Percentiles rank a stretch among this genome's conserved stretches.
Evolutionary conservation across 1,140 invertebrate genomes (phyloP).

Genomic region (Laupala kohalensis): DNA sequence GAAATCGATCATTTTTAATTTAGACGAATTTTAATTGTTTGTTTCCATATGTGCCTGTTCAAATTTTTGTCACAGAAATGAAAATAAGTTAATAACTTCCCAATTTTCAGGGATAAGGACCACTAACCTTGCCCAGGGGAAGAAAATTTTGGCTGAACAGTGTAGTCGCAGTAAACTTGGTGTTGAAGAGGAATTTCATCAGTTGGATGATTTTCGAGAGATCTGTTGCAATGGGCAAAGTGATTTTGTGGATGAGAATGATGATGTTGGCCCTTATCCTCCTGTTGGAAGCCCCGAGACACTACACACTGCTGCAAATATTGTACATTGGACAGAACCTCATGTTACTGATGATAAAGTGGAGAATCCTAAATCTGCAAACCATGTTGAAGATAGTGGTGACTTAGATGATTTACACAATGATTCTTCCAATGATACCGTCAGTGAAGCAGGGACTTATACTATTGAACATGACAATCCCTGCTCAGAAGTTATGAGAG

Average conservation of each 20-base stretch:
- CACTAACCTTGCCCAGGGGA: slow-evolving; percentile 14
- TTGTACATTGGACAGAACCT: background rate
- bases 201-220: slow-evolving; percentile 7
- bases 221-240: background rate
- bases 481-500: slow-evolving; percentile 72
- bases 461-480: slow-evolving; percentile 66
- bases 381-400: background rate
- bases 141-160: slow-evolving; percentile 9
- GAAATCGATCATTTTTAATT: no score
- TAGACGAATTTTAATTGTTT: no score
- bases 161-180: slow-evolving; percentile 1
- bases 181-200: background rate
- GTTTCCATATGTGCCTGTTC: no score
- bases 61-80: no score
- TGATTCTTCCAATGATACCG: slow-evolving; percentile 34
- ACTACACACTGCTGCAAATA: background rate
- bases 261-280: background rate
- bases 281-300: background rate
- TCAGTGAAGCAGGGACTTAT: slow-evolving; percentile 75
- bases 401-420: background rate
- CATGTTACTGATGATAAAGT: slow-evolving; percentile 3
- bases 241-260: background rate
- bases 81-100: no score
- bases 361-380: background rate
- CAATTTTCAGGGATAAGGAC: slow-evolving; percentile 6